These are phyloP conservation scores for Hydrophis major DNA, from an alignment of 2,797 vertebrate genomes.

Conservation along the genomic window DNA sequence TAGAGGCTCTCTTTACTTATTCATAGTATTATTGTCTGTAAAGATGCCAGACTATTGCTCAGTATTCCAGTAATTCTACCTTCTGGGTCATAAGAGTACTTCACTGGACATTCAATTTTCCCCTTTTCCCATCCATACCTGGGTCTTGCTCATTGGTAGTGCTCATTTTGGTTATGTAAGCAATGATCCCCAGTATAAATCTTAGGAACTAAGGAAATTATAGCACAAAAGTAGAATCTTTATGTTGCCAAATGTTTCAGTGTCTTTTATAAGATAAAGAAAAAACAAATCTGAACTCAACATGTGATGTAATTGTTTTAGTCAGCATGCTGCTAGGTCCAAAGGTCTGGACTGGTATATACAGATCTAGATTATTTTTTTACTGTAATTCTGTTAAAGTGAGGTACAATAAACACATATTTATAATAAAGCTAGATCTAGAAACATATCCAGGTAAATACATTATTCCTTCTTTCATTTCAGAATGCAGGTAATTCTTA, in stretches of 20 bases:
- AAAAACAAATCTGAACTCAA: background rate
- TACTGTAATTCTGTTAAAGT: background rate
- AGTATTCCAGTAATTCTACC: background rate
- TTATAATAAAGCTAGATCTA: background rate
- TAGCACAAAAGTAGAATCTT: background rate
- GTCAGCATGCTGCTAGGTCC: background rate
- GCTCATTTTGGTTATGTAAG: background rate
- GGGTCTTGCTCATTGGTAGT: background rate
- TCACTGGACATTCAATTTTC: background rate
- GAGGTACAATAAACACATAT: background rate
- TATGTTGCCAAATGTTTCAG: background rate
- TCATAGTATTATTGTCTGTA: background rate
- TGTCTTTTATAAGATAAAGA: background rate
- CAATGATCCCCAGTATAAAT: background rate
- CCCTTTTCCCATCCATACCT: too few relatives aligned
- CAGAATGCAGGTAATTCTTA: background rate
- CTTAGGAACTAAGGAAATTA: background rate
- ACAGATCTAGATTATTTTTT: background rate
- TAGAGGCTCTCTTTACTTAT: background rate
- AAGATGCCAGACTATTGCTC: background rate
- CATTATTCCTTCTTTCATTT: background rate
- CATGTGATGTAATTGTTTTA: background rate
- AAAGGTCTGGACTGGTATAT: background rate
- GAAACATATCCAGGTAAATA: background rate
- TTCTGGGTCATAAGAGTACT: background rate